Base-by-base conservation (phyloP, 2,888 invertebrate genomes). In the Onthophagus sagittarius region DNA sequence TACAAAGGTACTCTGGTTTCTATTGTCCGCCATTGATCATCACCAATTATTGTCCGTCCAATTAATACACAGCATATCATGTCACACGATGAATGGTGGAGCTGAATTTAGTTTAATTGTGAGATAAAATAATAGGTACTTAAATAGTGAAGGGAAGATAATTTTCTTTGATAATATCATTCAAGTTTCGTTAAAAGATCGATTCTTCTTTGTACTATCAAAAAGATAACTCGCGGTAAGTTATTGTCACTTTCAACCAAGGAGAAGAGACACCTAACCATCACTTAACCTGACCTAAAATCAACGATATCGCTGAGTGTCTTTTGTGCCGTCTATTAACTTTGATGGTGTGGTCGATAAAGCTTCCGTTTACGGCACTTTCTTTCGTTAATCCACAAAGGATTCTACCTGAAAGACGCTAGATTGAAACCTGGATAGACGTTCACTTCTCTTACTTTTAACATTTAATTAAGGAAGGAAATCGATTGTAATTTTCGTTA, bases 271-370 rank as follows among this genome's bases (percentile, higher is more conserved):
- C 39, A 53, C 39, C 9, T 9, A 53, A 53, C 23, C n/a, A 23
- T n/a, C 67, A 23, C 32, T 67, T 67, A 67, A 67, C 32, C 67
- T 23, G 67, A 67, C 67, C 67, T 67, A 31, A 67, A 67, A 67
- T 32, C 31, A n/a, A n/a, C 31, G 31, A 67, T 67, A 67, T 67
- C 31, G 23, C 5, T 67, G 67, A 67, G 13, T 67, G 32, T 67
- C 67, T 23, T 67, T 13, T n/a, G 32, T 31, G 15, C 15, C 23
- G 31, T 15, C 31, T 23, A 23, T 15, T 31, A n/a, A 31, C 23
- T 67, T 15, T 67, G 67, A 67, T 67, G 31, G 23, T 23, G 39
- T 53, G 39, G 39, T 53, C 39, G 39, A 53, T 53, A 53, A 53
- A 53, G 39, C 39, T 53, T 11, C 11, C 39, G 39, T 53, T 53